These are phyloP conservation scores for Neolamprologus toae DNA, from an alignment of 2,113 vertebrate genomes.

Conservation along the genomic window DNA sequence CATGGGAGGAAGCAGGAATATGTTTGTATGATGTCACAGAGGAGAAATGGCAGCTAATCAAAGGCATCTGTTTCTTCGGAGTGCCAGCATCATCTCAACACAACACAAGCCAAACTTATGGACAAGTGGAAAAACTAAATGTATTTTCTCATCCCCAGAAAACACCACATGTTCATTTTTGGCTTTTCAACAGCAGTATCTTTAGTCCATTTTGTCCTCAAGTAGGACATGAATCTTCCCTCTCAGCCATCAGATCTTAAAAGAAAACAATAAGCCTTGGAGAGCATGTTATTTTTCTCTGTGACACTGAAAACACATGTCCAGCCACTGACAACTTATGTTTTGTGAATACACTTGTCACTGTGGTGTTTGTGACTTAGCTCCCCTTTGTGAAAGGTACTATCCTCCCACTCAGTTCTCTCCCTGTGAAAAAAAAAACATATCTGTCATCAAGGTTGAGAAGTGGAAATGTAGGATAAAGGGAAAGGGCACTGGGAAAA, in stretches of 20 bases:
- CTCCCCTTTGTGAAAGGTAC: not conserved
- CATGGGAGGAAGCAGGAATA: conserved; percentile 27
- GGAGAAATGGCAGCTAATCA: conserved; percentile 51
- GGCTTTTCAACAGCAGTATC: not conserved
- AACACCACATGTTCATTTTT: conserved; percentile 13
- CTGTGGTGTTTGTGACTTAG: not conserved
- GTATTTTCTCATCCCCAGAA: not conserved
- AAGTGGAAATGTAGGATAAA: not conserved
- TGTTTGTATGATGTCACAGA: conserved; percentile 28
- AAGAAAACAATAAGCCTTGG: not conserved
- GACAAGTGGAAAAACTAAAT: not conserved
- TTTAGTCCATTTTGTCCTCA: not conserved
- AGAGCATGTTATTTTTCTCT: not conserved
- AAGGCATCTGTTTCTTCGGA: conserved; percentile 43
- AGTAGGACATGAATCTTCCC: not conserved
- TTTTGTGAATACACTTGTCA: not conserved
- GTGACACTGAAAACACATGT: conserved; percentile 3
- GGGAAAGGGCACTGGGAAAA: not conserved
- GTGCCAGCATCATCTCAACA: conserved; percentile 28
- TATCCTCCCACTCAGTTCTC: not conserved
- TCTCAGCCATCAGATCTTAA: not conserved
- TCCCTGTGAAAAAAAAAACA: not conserved
- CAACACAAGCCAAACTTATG: conserved; percentile 14
- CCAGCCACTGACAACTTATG: not conserved
- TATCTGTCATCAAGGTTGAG: not conserved